A percentile compares a stretch with the other conserved stretches of the same genome.
Evolutionary conservation across 2,113 vertebrate species (phyloP).

Genomic region (Leucopternis melanops): DNA sequence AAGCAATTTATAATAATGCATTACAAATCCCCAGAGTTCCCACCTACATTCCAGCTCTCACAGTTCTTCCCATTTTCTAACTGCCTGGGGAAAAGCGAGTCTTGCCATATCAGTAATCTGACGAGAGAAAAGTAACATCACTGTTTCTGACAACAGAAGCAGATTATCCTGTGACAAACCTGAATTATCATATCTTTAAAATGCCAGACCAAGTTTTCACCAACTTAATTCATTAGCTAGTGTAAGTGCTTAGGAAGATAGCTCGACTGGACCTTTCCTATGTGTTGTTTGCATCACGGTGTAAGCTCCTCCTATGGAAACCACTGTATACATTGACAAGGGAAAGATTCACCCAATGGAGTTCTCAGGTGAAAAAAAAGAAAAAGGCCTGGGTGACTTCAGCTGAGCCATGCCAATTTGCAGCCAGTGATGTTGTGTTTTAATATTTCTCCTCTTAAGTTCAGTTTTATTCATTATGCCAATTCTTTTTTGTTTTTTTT

Average conservation of each 20-base stretch:
- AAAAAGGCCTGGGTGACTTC: not conserved
- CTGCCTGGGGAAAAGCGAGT: not conserved
- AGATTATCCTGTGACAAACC: not conserved
- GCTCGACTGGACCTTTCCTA: not conserved
- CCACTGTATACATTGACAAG: not conserved
- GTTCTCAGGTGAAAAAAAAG: not conserved
- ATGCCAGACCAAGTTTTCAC: not conserved
- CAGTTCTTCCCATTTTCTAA: not conserved
- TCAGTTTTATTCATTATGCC: not conserved
- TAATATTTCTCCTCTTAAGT: not conserved
- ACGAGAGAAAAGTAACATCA: not conserved
- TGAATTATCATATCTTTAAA: not conserved
- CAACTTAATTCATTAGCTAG: not conserved
- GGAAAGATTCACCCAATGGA: not conserved
- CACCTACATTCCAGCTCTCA: not conserved
- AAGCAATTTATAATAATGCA: slow-evolving; percentile 27
- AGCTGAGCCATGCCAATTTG: not conserved
- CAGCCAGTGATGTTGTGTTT: not conserved
- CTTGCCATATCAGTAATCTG: not conserved
- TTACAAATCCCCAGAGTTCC: slow-evolving; percentile 19
- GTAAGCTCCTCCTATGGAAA: not conserved
- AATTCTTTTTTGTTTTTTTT: not conserved
- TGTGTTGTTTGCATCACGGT: not conserved
- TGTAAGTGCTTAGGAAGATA: not conserved
- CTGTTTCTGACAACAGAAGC: not conserved